Evolutionary conservation across 2,113 vertebrate species (phyloP).

Genomic region (Oxyura jamaicensis): DNA sequence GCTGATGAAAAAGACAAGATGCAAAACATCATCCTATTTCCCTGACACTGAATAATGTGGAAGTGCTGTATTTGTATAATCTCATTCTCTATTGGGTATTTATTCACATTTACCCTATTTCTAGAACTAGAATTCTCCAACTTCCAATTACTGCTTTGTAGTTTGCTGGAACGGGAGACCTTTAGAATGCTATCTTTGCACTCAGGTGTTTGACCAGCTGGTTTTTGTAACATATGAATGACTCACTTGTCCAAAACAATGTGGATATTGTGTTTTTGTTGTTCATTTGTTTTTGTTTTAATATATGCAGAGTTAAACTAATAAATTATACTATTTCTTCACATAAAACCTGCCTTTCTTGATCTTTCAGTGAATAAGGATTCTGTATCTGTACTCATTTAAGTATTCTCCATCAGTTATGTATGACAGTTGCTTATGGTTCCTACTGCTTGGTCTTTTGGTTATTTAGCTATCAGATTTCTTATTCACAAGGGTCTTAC

Average conservation of each 20-base stretch:
- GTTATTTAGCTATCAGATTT: slow-evolving; percentile 4
- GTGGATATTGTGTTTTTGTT: not conserved
- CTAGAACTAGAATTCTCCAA: not conserved
- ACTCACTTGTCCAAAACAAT: not conserved
- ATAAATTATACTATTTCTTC: not conserved
- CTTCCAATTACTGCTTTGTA: not conserved
- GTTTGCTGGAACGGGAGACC: not conserved
- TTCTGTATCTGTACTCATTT: not conserved
- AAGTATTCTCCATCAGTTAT: not conserved
- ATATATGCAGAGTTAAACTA: not conserved
- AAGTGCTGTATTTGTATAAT: not conserved
- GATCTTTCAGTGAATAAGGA: not conserved
- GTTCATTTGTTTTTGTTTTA: not conserved
- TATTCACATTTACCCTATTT: not conserved
- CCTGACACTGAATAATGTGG: not conserved
- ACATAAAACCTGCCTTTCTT: not conserved
- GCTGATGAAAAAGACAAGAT: not conserved
- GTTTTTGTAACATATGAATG: not conserved
- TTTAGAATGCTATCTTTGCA: not conserved
- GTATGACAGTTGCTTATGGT: not conserved
- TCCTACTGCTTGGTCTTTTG: not conserved
- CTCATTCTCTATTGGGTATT: not conserved
- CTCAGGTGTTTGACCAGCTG: not conserved
- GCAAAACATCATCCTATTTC: not conserved
- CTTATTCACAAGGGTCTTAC: not conserved